Conservation (phyloP, 2,888 invertebrate species). For the Megamerina dolium region DNA sequence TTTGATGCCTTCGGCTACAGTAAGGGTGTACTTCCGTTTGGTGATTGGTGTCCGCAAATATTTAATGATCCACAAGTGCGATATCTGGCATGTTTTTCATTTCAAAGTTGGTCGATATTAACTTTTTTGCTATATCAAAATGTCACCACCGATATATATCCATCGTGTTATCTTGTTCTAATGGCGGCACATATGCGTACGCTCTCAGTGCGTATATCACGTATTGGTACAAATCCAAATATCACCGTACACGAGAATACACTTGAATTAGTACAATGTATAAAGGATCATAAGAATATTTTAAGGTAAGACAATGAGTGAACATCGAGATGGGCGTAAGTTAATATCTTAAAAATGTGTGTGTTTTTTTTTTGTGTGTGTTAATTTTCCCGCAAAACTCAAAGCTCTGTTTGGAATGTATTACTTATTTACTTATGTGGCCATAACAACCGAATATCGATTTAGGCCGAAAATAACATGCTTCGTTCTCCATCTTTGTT, state of each 20-base stretch:
- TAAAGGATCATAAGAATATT: constrained; percentile 25
- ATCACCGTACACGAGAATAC: constrained; percentile 17
- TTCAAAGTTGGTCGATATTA: constrained; percentile 15
- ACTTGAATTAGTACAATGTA: constrained; percentile 23
- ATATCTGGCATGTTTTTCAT: constrained; percentile 16
- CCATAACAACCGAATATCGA: no score
- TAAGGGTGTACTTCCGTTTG: constrained; percentile 17
- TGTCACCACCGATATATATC: constrained; percentile 22
- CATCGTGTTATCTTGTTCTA: constrained; percentile 22
- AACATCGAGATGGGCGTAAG: no score
- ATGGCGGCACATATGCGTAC: constrained; percentile 24
- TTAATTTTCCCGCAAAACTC: no score
- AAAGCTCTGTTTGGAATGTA: no score
- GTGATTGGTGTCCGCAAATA: constrained; percentile 23
- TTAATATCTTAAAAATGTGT: no score
- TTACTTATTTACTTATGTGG: no score
- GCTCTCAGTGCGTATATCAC: constrained; percentile 19
- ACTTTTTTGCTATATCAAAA: constrained; percentile 15
- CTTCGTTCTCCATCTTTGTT: no score
- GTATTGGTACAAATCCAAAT: constrained; percentile 20
- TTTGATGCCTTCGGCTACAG: constrained; percentile 18
- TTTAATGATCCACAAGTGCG: constrained; percentile 13
- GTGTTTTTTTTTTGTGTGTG: no score
- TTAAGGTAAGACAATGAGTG: constrained; percentile 20
- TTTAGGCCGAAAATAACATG: no score